Evolutionary conservation across 2,797 vertebrate genomes (phyloP).

Genomic region (Micromesistius poutassou): DNA sequence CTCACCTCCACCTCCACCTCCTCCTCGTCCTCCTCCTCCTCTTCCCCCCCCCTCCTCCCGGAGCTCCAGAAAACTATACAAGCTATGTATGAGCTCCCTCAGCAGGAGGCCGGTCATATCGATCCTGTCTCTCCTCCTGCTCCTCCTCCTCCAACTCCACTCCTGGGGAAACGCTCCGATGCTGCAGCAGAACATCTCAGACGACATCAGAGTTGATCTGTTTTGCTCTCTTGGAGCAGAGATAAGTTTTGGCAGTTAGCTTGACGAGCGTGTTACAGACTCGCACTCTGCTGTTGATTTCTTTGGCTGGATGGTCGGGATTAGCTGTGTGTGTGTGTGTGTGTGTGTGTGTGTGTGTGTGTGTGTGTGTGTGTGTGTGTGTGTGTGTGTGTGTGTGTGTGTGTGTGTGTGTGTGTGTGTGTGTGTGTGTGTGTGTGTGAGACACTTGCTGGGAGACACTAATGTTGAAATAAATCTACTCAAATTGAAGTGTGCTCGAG

Average conservation of each 20-base stretch:
- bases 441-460: constrained; percentile 21
- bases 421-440: constrained; percentile 57
- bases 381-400: background rate
- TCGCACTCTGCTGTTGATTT: background rate
- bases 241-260: background rate
- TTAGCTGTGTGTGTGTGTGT: constrained; percentile 1
- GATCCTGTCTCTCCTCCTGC: too few species aligned
- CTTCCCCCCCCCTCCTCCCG: background rate
- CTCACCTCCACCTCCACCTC: background rate
- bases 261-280: background rate
- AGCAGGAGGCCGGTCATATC: too few species aligned
- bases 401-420: too few species aligned
- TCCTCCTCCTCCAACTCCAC: too few species aligned
- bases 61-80: background rate
- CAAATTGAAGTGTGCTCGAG: constrained; percentile 68
- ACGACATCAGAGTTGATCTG: background rate
- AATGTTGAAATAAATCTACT: constrained; percentile 59
- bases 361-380: constrained; percentile 3
- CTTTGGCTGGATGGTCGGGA: background rate
- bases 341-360: constrained; percentile 10
- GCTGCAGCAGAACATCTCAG: background rate
- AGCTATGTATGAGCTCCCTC: background rate
- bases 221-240: background rate
- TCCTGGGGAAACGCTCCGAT: background rate
- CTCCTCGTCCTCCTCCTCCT: background rate